Evolutionary conservation across 1,140 invertebrate genomes (phyloP), one percentile per base, ranked within the genome.

Genomic region (Lucilia cuprina): DNA sequence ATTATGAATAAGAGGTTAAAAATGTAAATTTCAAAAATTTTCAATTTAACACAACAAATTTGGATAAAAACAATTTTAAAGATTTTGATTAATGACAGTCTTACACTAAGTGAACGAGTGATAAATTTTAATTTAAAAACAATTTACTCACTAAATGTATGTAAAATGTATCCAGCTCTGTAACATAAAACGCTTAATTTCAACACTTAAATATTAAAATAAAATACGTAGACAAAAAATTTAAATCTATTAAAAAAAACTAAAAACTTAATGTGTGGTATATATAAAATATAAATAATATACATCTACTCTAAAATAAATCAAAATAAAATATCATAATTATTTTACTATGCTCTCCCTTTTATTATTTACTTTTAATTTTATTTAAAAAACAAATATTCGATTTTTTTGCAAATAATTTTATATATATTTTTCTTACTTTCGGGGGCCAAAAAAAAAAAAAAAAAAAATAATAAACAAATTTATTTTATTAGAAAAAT

Each of bases 361-460:
- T 55, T 55, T n/a, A 55, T 55, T 55, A 55, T 12, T 55, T 17
- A 55, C 4, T 14, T 55, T 55, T 55, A 55, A 55, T 41, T 41
- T 41, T 3, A 3, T 30, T 30, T 30, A 2, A n/a, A n/a, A n/a
- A 55, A 12, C 50, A 55, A 41, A 12, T 55, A 12, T 55, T 55
- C 7, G 17, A 55, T 55, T 55, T 21, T n/a, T 21, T 70, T 70
- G 9, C n/a, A 19, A 21, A 60, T 60, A 21, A 70, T 70, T 70
- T 25, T 25, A 25, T 25, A 70, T 70, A 25, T 80, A 49, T 80
- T 80, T 80, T 80, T 13, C 12, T 77, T 77, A 35, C 74, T 83
- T 83, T 83, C 83, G 83, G 83, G 83, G 83, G 83, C 83, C 83
- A 83, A 83, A 80, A 19, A 80, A 50, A 80, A 21, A 50, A 80